phyloP scores from a whole-genome alignment of 2,797 vertebrate species.

The Peromyscus eremicus region DNA sequence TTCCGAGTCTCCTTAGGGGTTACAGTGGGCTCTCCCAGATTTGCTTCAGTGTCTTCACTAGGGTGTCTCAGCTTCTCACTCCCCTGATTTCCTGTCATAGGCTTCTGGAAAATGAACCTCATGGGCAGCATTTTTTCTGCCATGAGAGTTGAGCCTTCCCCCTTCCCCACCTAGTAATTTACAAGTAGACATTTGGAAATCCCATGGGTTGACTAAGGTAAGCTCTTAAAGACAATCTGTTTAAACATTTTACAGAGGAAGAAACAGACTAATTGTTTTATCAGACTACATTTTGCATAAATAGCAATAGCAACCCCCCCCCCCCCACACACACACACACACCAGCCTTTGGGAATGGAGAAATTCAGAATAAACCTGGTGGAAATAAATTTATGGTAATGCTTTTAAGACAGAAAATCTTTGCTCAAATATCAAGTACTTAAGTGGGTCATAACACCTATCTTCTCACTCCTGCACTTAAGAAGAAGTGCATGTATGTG shows the following conservation, averaged over 20 bases:
- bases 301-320: background rate
- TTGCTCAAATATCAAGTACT: constrained; percentile 9
- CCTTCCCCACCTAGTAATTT: constrained; percentile 52
- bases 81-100: background rate
- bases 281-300: constrained; percentile 70
- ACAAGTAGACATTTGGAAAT: constrained; percentile 66
- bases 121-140: background rate
- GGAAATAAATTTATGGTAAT: constrained; percentile 50
- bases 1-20: background rate
- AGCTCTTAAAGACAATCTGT: constrained; percentile 65
- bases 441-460: background rate
- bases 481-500: background rate
- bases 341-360: constrained; percentile 22
- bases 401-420: constrained; percentile 39
- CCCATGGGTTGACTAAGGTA: constrained; percentile 67
- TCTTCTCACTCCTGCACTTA: background rate
- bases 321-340: too few relatives aligned
- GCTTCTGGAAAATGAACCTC: background rate
- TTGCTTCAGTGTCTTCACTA: background rate
- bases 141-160: background rate
- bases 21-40: background rate
- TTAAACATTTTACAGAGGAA: constrained; percentile 69
- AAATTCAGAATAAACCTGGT: constrained; percentile 60
- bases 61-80: background rate
- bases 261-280: constrained; percentile 75